Evolutionary conservation across 2,797 vertebrate genomes (phyloP).

Genomic region (Gephyroberyx darwinii): DNA sequence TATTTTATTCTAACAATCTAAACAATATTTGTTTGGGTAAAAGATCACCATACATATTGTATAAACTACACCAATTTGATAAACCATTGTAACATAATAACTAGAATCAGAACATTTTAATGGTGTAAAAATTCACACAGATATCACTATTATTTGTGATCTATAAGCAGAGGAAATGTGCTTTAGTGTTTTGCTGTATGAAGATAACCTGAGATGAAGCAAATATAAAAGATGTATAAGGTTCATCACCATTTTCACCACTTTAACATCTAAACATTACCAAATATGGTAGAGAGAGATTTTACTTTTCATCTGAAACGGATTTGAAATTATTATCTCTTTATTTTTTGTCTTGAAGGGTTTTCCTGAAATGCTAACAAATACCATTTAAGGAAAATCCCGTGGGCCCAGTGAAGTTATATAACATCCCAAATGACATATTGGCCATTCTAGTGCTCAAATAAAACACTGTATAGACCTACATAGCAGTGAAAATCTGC

Average conservation of each 20-base stretch:
- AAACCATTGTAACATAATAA: not conserved
- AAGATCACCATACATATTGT: not conserved
- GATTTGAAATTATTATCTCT: too few species aligned
- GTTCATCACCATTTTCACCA: not conserved
- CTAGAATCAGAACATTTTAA: not conserved
- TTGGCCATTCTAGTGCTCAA: not conserved
- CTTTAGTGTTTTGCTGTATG: not conserved
- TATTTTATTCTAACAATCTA: not conserved
- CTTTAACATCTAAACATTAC: too few species aligned
- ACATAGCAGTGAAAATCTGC: not conserved
- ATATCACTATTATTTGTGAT: not conserved
- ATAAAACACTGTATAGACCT: conserved; percentile 1
- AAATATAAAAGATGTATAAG: not conserved
- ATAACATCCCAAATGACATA: not conserved
- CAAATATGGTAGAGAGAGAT: too few species aligned
- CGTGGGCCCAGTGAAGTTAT: not conserved
- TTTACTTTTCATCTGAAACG: too few species aligned
- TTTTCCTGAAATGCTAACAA: not conserved
- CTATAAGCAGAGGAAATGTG: not conserved
- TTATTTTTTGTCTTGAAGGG: too few species aligned
- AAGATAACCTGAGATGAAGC: not conserved
- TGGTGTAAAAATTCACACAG: not conserved
- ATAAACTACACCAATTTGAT: too few species aligned
- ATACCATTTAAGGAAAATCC: not conserved
- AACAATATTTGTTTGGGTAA: not conserved